Evolutionary conservation across 2,113 vertebrate species (phyloP), one percentile per base, ranked within the genome.

Genomic region (Gallinago undulata): DNA sequence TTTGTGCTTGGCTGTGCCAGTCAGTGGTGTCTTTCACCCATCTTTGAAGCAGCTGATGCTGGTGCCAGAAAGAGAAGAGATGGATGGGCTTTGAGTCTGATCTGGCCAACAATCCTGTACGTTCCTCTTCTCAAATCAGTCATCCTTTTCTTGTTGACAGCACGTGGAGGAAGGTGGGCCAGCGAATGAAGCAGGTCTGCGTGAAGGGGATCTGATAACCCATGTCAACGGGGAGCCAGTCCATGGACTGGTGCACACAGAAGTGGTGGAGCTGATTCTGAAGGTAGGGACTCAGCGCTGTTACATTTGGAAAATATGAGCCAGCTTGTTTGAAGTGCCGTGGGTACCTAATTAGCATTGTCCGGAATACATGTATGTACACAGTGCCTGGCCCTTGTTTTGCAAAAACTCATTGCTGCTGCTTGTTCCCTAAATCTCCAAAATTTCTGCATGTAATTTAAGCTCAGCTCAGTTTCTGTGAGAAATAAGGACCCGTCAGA

Each of bases 171-270:
- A 98, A 3, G 98, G 98, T 1, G 99, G 99, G 11, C 99, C 99
- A 2, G 99, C 99, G 3, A 98, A 99, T 0, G 99, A 99, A 37
- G 98, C 99, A 1, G 99, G 99, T 30, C 98, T 99, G 87, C 98
- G 98, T 92, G 99, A 99, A 97, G 99, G 99, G 4, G 99, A 99
- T 94, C 98, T 99, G 94, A 99, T 99, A 97, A 99, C 99, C 16
- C 99, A 99, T 6, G 99, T 99, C 87, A 99, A 99, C 7, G 99
- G 99, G n/a, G 99, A 99, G 79, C 97, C 99, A 0, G 99, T 99
- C 39, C 98, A 99, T 2, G 99, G 99, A 19, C 98, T 99, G 92
- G 99, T 99, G 55, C 99, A 99, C 97, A 99, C 99, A 0, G 99
- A 99, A 75, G 99, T 99, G 96, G 99, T 99, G 94, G 99, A 99